phyloP scores from a whole-genome alignment of 2,797 vertebrate genomes.

The Gambelia wislizenii region DNA sequence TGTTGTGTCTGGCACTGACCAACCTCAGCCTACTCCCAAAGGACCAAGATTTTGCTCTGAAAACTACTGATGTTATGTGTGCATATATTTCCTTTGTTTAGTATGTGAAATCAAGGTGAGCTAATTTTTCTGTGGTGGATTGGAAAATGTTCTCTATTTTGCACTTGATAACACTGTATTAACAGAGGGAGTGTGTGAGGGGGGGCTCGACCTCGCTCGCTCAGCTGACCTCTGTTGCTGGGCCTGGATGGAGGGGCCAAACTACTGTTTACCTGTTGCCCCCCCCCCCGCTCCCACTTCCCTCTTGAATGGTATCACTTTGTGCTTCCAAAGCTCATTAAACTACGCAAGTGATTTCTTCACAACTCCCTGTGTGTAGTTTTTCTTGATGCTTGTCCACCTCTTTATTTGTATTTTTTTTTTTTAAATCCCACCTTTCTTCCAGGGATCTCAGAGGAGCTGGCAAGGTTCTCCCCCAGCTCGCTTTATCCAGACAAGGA shows the following conservation, averaged over 20 bases:
- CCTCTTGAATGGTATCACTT: background rate
- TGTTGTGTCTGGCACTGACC: conserved; percentile 8
- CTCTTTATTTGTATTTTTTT: too few relatives aligned
- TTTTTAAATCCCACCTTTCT: too few relatives aligned
- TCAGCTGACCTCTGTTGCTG: background rate
- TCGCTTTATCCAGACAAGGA: too few relatives aligned
- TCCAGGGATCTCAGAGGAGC: too few relatives aligned
- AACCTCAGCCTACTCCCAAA: background rate
- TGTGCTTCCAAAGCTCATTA: conserved; percentile 32
- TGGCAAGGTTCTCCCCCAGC: too few relatives aligned
- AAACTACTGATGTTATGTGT: background rate
- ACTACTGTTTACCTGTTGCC: background rate
- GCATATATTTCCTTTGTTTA: conserved; percentile 19
- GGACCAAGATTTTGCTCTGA: conserved; percentile 22
- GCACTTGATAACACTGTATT: background rate
- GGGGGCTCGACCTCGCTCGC: background rate
- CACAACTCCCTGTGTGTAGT: background rate
- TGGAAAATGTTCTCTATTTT: conserved; percentile 33
- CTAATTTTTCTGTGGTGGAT: conserved; percentile 11
- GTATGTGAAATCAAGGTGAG: conserved; percentile 13
- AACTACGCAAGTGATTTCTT: conserved; percentile 35
- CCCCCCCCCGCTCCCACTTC: background rate
- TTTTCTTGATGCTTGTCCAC: background rate
- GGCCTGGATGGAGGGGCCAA: conserved; percentile 1
- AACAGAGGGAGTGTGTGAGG: background rate